Conservation (phyloP, 2,888 invertebrate species). For the Hirtodrosophila trivittata region DNA sequence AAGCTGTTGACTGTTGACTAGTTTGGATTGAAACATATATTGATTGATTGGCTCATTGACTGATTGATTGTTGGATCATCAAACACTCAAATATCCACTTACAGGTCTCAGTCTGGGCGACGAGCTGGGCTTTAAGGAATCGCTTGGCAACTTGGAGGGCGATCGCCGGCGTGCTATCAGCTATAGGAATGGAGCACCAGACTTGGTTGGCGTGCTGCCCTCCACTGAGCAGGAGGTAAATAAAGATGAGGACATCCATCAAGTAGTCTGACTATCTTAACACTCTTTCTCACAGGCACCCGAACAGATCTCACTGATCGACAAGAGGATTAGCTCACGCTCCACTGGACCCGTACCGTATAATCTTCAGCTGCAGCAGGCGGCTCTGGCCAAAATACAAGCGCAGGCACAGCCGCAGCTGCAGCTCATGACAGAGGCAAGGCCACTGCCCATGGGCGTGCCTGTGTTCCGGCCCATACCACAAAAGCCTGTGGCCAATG, state of each 20-base stretch:
- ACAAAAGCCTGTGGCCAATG: slow-evolving; percentile 83
- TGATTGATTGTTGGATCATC: slow-evolving; percentile 41
- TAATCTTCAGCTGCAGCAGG: slow-evolving; percentile 57
- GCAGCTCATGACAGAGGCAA: slow-evolving; percentile 84
- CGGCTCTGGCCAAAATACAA: slow-evolving; percentile 40
- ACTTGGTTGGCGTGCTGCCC: slow-evolving; percentile 81
- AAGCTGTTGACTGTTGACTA: no score
- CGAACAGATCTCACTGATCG: slow-evolving; percentile 61
- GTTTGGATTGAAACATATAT: slow-evolving; percentile 5
- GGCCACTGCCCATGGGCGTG: slow-evolving; percentile 86
- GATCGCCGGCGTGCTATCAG: slow-evolving; percentile 88
- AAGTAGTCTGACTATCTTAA: no score
- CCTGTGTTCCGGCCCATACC: slow-evolving; percentile 93
- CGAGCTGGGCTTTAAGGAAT: slow-evolving; percentile 93
- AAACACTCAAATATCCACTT: no score
- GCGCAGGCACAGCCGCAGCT: slow-evolving; percentile 36
- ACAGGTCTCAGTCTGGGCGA: slow-evolving; percentile 93
- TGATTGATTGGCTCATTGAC: not conserved
- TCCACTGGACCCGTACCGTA: slow-evolving; percentile 69
- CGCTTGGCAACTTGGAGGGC: slow-evolving; percentile 90
- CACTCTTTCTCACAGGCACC: no score
- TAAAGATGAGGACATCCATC: no score
- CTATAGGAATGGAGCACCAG: slow-evolving; percentile 85
- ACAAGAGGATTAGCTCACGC: slow-evolving; percentile 78
- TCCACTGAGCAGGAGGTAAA: slow-evolving; percentile 50